Evolutionary conservation across 2,888 invertebrate species (phyloP).

Genomic region (Ommatoiulus sabulosus): DNA sequence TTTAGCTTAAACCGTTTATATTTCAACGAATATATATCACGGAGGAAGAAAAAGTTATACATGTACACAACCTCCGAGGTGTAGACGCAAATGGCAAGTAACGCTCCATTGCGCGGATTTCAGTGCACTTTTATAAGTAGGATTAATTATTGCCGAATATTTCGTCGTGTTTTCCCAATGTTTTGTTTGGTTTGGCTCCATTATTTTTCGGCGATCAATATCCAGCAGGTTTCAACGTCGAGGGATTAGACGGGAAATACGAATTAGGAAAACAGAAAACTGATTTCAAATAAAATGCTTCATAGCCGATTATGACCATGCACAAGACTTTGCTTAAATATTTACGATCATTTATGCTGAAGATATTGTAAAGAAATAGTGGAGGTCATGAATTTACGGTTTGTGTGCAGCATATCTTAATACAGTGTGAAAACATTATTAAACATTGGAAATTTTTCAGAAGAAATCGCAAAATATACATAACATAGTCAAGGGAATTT

Average conservation of each 20-base stretch:
- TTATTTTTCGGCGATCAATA: neutral
- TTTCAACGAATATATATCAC: slow-evolving; percentile 17
- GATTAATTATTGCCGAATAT: slow-evolving; percentile 17
- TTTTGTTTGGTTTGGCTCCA: slow-evolving; percentile 28
- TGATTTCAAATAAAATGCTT: neutral
- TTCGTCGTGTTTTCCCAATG: neutral
- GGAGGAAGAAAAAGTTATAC: neutral
- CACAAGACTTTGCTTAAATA: too few species aligned
- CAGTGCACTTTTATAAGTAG: neutral
- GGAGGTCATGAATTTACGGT: neutral
- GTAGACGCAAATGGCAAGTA: neutral
- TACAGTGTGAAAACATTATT: neutral
- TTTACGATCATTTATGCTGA: neutral
- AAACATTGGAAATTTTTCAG: too few species aligned
- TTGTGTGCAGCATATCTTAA: neutral
- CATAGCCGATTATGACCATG: neutral
- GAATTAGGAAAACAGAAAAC: neutral
- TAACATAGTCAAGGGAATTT: too few species aligned
- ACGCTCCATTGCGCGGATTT: slow-evolving; percentile 14
- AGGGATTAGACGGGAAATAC: neutral
- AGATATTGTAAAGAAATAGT: neutral
- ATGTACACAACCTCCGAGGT: neutral
- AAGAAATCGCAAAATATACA: too few species aligned
- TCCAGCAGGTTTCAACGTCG: neutral
- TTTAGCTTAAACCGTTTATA: slow-evolving; percentile 21